phyloP scores from a whole-genome alignment of 1,140 invertebrate genomes.

The Zaprionus vittiger region DNA sequence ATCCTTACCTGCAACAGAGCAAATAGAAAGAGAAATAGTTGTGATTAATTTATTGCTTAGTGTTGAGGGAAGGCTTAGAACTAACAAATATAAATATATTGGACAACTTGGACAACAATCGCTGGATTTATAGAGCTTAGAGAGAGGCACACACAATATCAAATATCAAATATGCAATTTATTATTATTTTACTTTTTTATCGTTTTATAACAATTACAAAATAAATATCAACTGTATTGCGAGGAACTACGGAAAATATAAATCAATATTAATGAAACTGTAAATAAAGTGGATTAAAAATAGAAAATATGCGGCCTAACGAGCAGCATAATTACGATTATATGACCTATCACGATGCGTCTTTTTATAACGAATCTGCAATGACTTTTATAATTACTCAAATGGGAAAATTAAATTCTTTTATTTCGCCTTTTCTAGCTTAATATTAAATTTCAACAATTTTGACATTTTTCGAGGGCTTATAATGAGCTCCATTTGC shows the following conservation, averaged over 20 bases:
- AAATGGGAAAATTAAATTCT: neutral
- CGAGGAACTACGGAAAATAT: slow-evolving; percentile 30
- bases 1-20: slow-evolving; percentile 82
- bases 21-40: slow-evolving; percentile 36
- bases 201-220: slow-evolving; percentile 37
- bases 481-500: slow-evolving; percentile 39
- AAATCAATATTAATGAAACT: neutral
- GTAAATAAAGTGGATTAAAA: neutral
- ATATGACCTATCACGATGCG: slow-evolving; percentile 23
- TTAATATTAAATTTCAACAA: slow-evolving; percentile 28
- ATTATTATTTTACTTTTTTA: slow-evolving; percentile 33
- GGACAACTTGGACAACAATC: slow-evolving; percentile 48
- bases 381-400: slow-evolving; percentile 29
- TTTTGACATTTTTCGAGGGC: slow-evolving; percentile 33
- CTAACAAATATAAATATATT: slow-evolving; percentile 51
- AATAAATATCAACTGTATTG: neutral
- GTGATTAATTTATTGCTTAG: slow-evolving; percentile 43
- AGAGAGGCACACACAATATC: slow-evolving; percentile 58
- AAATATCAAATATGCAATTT: slow-evolving; percentile 51
- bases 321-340: slow-evolving; percentile 29
- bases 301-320: neutral
- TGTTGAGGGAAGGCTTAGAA: slow-evolving; percentile 29
- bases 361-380: slow-evolving; percentile 18
- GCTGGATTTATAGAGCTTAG: slow-evolving; percentile 36
- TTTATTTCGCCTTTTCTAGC: neutral